phyloP scores from a whole-genome alignment of 2,888 invertebrate genomes.

The Caenorhabditis imperialis region DNA sequence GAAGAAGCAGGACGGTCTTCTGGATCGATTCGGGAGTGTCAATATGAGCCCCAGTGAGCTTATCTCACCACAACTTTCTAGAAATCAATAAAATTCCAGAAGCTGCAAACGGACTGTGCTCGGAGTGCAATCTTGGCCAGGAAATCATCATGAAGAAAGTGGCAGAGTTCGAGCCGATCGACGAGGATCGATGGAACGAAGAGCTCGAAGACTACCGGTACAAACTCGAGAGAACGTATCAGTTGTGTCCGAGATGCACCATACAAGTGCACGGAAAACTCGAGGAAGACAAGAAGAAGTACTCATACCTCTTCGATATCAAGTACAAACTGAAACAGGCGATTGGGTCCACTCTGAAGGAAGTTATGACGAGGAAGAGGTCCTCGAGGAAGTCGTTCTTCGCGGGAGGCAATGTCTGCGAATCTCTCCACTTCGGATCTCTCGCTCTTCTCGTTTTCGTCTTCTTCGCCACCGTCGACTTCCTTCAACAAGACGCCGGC shows the following conservation, averaged over 20 bases:
- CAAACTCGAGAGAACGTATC: constrained; percentile 61
- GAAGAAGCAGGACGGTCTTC: constrained; percentile 10
- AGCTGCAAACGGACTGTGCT: constrained; percentile 62
- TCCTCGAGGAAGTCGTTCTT: constrained; percentile 53
- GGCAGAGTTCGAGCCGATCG: constrained; percentile 60
- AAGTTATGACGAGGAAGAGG: constrained; percentile 14
- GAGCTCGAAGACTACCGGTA: constrained; percentile 64
- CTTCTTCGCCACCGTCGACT: constrained; percentile 52
- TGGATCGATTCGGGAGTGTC: constrained; percentile 21
- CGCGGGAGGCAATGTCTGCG: constrained; percentile 52
- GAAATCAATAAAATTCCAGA: constrained; percentile 8
- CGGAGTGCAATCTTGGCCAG: constrained; percentile 62
- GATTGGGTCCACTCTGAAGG: constrained; percentile 34
- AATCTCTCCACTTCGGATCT: constrained; percentile 29
- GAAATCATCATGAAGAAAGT: constrained; percentile 57
- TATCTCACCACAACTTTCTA: not conserved
- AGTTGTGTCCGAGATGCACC: constrained; percentile 64
- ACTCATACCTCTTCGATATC: constrained; percentile 40
- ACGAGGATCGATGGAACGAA: constrained; percentile 66
- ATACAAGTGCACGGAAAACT: constrained; percentile 63
- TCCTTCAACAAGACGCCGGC: constrained; percentile 53
- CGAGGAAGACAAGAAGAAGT: constrained; percentile 54
- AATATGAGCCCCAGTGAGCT: constrained; percentile 47
- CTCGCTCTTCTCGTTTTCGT: constrained; percentile 23
- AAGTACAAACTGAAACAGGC: constrained; percentile 32